Percentiles rank a stretch among this genome's conserved stretches.
phyloP scores from a whole-genome alignment of 1,140 invertebrate genomes.

The Apis florea region DNA sequence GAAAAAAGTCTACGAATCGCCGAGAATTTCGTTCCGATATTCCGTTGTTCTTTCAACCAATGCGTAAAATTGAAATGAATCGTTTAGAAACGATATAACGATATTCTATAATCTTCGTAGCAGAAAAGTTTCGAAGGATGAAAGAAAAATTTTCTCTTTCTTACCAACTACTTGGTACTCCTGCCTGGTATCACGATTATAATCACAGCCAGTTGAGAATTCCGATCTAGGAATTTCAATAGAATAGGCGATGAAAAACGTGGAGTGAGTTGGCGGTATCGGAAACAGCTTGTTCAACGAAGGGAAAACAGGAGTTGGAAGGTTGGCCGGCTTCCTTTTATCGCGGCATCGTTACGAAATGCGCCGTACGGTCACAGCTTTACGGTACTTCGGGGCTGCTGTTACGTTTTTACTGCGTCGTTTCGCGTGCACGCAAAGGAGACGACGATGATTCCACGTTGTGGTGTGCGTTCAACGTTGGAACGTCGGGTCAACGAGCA shows the following conservation, averaged over 20 bases:
- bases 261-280: not conserved
- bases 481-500: not conserved
- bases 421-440: constrained; percentile 71
- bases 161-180: no score
- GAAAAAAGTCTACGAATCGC: no score
- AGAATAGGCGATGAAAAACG: not conserved
- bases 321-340: constrained; percentile 67
- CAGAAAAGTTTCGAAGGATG: no score
- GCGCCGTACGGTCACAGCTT: constrained; percentile 79
- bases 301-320: constrained; percentile 9
- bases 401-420: constrained; percentile 80
- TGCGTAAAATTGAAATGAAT: no score
- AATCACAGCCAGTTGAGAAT: not conserved
- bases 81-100: no score
- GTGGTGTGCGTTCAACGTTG: constrained; percentile 42
- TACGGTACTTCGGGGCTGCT: constrained; percentile 78
- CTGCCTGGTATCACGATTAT: not conserved
- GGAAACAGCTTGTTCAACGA: constrained; percentile 37
- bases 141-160: not conserved
- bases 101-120: no score
- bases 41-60: no score
- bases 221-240: not conserved
- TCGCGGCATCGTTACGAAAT: constrained; percentile 76
- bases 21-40: no score
- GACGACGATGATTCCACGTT: constrained; percentile 67